phyloP scores from a whole-genome alignment of 2,888 invertebrate genomes.

The Crioceris asparagi region DNA sequence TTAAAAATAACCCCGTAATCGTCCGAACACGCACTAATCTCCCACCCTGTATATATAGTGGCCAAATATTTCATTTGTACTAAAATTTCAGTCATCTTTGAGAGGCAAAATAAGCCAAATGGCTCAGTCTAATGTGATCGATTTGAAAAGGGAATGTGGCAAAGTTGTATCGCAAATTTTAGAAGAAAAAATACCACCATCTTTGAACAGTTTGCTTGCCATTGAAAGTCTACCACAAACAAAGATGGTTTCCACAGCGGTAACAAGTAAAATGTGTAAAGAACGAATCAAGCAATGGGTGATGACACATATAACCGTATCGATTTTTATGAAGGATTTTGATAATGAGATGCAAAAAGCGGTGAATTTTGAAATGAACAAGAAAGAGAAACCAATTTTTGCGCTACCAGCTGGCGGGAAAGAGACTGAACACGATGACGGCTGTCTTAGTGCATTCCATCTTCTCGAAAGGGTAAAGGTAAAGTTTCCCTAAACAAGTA shows the following conservation, averaged over 20 bases:
- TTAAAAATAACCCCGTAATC: too few species aligned
- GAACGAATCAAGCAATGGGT: slow-evolving; percentile 34
- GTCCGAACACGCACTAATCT: too few species aligned
- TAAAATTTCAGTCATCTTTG: slow-evolving; percentile 13
- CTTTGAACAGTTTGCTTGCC: slow-evolving; percentile 41
- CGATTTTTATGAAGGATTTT: slow-evolving; percentile 34
- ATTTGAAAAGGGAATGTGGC: slow-evolving; percentile 16
- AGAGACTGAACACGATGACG: slow-evolving; percentile 23
- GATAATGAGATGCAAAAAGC: slow-evolving; percentile 21
- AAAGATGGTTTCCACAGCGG: slow-evolving; percentile 40
- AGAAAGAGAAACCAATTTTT: slow-evolving; percentile 19
- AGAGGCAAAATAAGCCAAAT: slow-evolving; percentile 14
- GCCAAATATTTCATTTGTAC: too few species aligned
- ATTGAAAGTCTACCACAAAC: slow-evolving; percentile 42
- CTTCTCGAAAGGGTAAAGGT: slow-evolving; percentile 28
- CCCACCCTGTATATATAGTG: too few species aligned
- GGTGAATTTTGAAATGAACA: slow-evolving; percentile 4
- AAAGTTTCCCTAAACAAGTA: slow-evolving; percentile 7
- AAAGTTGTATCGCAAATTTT: slow-evolving; percentile 23
- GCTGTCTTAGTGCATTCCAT: slow-evolving; percentile 24
- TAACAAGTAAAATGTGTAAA: slow-evolving; percentile 41
- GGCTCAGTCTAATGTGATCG: slow-evolving; percentile 13
- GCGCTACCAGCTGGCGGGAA: slow-evolving; percentile 25
- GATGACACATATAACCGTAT: slow-evolving; percentile 37
- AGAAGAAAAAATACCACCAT: slow-evolving; percentile 22